A percentile compares a stretch with the other conserved stretches of the same genome.
phyloP scores from a whole-genome alignment of 2,888 invertebrate species.

The Lasioglossum malachurum region DNA sequence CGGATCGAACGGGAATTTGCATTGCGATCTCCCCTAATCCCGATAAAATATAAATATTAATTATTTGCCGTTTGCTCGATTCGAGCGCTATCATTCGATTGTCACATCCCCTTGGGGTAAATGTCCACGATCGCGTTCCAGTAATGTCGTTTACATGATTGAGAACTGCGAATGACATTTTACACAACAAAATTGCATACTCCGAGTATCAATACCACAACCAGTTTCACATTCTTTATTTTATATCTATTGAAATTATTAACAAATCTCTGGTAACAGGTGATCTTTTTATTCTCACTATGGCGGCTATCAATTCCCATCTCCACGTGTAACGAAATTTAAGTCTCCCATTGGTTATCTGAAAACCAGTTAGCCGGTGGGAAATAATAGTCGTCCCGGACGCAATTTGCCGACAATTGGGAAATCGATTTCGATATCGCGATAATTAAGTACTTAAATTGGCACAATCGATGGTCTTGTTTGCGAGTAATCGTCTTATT shows the following conservation, averaged over 20 bases:
- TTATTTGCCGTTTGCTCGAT: not conserved
- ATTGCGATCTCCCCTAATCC: not conserved
- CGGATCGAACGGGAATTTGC: not conserved
- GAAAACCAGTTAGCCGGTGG: not conserved
- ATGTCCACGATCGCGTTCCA: not conserved
- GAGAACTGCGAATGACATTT: not conserved
- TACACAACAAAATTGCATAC: not conserved
- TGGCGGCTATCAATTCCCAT: not conserved
- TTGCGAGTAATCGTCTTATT: not conserved
- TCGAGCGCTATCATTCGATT: not conserved
- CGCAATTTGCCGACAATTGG: conserved; percentile 4
- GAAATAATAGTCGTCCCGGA: not conserved
- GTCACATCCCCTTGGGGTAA: not conserved
- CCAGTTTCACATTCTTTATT: not conserved
- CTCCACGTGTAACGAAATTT: not conserved
- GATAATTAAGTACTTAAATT: not conserved
- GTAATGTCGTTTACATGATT: not conserved
- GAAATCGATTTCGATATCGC: conserved; percentile 9
- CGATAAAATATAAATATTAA: not conserved
- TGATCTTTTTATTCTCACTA: not conserved
- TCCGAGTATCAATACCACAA: not conserved
- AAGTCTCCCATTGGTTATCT: not conserved
- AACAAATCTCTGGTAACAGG: not conserved
- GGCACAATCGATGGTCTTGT: not conserved
- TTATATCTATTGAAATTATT: not conserved